Base-by-base conservation (phyloP, 2,888 invertebrate genomes). In the Phorcus lineatus region DNA sequence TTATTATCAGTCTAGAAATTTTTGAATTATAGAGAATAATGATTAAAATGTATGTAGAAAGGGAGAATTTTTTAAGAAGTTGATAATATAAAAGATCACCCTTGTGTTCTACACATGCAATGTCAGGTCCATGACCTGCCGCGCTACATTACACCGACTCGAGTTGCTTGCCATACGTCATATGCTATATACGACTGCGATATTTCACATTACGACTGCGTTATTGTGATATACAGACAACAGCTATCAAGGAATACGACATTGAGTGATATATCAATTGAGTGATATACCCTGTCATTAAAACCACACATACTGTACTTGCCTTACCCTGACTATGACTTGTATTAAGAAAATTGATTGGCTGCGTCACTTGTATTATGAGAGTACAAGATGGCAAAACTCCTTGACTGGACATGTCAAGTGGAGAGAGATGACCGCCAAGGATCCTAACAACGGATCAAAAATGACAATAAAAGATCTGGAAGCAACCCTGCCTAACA, bases 391-490 rank as follows among this genome's bases (percentile, higher is more conserved):
- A 36, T 70, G 70, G 70, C 19, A 11, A 16, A 31, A 40, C 19
- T 31, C 36, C 19, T 17, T 36, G 19, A 19, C 40, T 36, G 70
- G 70, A 17, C 28, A 40, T 17, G 70, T 70, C 19, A 31, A 31
- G n/a, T 70, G 70, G 70, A 19, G 19, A 11, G 36, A 28, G n/a
- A 4, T 40, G 0, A 31, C 9, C 19, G 70, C n/a, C 70, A 70
- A 40, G n/a, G 70, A 70, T 36, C 70, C 70, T 40, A 70, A 70
- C n/a, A 70, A 70, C n/a, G 70, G 70, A 24, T 70, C 70, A 6
- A 70, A 70, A 9, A 31, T 70, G 31, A 40, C 70, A 9, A 19
- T 70, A n/a, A 11, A 7, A 4, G 40, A 36, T 36, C 16, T 70
- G 16, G 70, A 70, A 70, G n/a, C 28, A 11, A 19, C 11, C 17